Conservation (phyloP, 2,113 vertebrate species). For the Oncorhynchus masou region DNA sequence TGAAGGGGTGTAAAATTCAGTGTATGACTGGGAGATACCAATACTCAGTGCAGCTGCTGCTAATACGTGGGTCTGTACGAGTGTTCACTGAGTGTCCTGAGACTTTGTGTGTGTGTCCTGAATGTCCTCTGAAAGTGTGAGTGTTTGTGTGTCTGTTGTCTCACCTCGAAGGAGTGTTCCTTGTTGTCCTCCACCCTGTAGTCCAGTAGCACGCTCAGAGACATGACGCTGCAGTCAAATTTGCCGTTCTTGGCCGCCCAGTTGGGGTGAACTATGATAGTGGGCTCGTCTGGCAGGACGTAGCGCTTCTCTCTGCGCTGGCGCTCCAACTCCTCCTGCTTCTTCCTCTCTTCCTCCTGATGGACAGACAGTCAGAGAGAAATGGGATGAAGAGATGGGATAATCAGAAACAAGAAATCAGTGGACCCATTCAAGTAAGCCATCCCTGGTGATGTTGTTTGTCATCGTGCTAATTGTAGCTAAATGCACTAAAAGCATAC, state of each 20-base stretch:
- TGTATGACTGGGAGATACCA: too few relatives aligned
- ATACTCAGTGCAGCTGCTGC: too few relatives aligned
- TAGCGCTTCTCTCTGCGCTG: constrained; percentile 94
- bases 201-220: constrained; percentile 94
- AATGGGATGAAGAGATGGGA: background rate
- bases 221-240: constrained; percentile 99
- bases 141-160: constrained; percentile 3
- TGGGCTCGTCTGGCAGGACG: constrained; percentile 91
- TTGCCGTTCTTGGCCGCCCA: constrained; percentile 98
- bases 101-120: too few relatives aligned
- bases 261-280: constrained; percentile 95
- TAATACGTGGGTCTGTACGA: too few relatives aligned
- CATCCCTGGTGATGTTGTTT: background rate
- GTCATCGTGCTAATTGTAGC: background rate
- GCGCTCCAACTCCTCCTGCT: constrained; percentile 89
- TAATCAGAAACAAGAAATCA: background rate
- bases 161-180: constrained; percentile 97
- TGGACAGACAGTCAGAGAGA: background rate
- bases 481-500: background rate
- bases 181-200: constrained; percentile 98
- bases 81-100: too few relatives aligned
- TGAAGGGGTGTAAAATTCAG: too few relatives aligned
- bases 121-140: too few relatives aligned
- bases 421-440: background rate
- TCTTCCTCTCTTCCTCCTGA: constrained; percentile 93